Evolutionary conservation across 2,113 vertebrate species (phyloP).

Genomic region (Oncorhynchus gorbuscha): DNA sequence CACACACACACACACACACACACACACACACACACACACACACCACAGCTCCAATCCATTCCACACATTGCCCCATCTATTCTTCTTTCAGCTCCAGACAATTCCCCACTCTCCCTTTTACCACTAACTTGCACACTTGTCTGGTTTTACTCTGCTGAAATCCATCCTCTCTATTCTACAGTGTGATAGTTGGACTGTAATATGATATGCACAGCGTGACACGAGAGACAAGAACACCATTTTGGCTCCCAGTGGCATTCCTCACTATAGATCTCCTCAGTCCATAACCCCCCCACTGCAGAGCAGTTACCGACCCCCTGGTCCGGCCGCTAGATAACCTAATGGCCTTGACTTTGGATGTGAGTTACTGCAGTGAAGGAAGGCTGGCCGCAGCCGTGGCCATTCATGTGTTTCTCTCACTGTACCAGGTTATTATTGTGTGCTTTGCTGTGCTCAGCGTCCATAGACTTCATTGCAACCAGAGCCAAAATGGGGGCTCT

Average conservation of each 20-base stretch:
- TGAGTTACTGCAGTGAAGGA: constrained; percentile 39
- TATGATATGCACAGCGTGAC: constrained; percentile 19
- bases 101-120: no score
- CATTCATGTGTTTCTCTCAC: neutral
- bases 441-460: neutral
- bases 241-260: constrained; percentile 19
- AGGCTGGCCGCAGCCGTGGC: neutral
- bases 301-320: constrained; percentile 18
- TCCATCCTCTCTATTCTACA: neutral
- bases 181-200: constrained; percentile 12
- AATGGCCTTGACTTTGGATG: constrained; percentile 19
- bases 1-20: neutral
- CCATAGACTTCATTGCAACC: constrained; percentile 4
- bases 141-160: neutral
- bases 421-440: neutral
- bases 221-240: constrained; percentile 12
- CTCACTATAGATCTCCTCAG: constrained; percentile 22
- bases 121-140: neutral
- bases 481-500: neutral
- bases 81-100: no score
- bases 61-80: no score
- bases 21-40: neutral
- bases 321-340: constrained; percentile 28
- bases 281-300: neutral
- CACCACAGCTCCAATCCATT: no score